Conservation (phyloP, 2,113 vertebrate genomes). For the Octodon degus region DNA sequence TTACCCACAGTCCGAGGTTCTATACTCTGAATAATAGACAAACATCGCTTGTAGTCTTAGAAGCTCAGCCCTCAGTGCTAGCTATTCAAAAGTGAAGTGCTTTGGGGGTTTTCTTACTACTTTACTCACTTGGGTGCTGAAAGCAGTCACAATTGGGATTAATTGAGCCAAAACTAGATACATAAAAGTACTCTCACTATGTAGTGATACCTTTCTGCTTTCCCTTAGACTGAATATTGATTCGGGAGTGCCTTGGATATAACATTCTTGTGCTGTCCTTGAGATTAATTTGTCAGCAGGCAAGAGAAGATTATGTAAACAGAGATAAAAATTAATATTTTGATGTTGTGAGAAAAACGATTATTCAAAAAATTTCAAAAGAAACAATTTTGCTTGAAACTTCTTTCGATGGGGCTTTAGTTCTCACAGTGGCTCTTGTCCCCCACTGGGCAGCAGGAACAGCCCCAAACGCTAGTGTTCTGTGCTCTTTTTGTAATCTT, state of each 20-base stretch:
- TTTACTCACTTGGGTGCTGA: slow-evolving; percentile 40
- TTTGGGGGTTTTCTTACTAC: slow-evolving; percentile 16
- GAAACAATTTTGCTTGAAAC: slow-evolving; percentile 59
- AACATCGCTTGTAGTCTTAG: background rate
- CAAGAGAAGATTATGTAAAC: slow-evolving; percentile 61
- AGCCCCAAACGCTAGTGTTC: slow-evolving; percentile 72
- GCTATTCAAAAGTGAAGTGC: slow-evolving; percentile 46
- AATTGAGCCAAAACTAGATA: background rate
- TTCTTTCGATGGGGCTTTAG: background rate
- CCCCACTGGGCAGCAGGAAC: slow-evolving; percentile 33
- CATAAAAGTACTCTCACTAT: background rate
- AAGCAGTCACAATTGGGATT: slow-evolving; percentile 1
- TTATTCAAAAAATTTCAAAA: slow-evolving; percentile 41
- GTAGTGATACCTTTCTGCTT: slow-evolving; percentile 68
- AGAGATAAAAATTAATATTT: slow-evolving; percentile 69
- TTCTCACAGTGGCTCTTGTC: slow-evolving; percentile 9
- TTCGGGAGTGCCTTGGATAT: slow-evolving; percentile 58
- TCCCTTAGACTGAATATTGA: slow-evolving; percentile 62
- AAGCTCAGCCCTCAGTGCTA: slow-evolving; percentile 35
- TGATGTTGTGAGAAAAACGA: background rate
- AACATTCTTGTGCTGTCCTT: slow-evolving; percentile 60
- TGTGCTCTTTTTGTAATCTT: slow-evolving; percentile 83
- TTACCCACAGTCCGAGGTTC: slow-evolving; percentile 25
- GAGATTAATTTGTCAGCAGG: slow-evolving; percentile 64
- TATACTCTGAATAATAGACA: background rate